Conservation (phyloP, 2,797 vertebrate genomes). For the Enoplosus armatus region DNA sequence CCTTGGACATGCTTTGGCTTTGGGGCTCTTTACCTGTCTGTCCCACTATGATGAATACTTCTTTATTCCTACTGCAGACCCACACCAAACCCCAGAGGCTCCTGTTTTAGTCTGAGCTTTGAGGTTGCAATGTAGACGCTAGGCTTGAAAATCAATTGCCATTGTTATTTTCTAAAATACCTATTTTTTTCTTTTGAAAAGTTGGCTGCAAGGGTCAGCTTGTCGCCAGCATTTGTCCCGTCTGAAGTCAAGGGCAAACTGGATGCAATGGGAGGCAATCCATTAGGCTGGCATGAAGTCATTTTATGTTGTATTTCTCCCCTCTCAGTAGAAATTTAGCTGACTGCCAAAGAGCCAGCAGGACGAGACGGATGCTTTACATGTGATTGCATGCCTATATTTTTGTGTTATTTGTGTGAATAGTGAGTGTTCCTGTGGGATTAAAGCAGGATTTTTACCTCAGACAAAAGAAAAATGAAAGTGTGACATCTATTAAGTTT, state of each 20-base stretch:
- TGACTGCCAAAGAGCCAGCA: constrained; percentile 2
- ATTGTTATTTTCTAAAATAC: constrained; percentile 12
- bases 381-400: not conserved
- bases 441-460: not conserved
- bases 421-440: not conserved
- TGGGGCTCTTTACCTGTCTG: constrained; percentile 52
- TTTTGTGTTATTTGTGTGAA: constrained; percentile 15
- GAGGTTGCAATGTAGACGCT: constrained; percentile 2
- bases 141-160: constrained; percentile 56
- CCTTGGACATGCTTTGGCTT: constrained; percentile 40
- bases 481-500: not conserved
- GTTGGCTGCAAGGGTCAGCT: constrained; percentile 8
- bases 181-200: constrained; percentile 14
- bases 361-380: not conserved
- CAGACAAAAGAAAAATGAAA: not conserved
- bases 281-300: constrained; percentile 15
- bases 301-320: constrained; percentile 18
- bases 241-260: constrained; percentile 21
- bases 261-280: constrained; percentile 20
- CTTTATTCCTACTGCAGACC: constrained; percentile 35
- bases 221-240: not conserved
- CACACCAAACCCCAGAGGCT: constrained; percentile 37
- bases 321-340: constrained; percentile 7
- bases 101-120: constrained; percentile 29
- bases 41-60: constrained; percentile 54